Base-by-base conservation (phyloP, 2,113 vertebrate genomes). In the Serinus canaria region DNA sequence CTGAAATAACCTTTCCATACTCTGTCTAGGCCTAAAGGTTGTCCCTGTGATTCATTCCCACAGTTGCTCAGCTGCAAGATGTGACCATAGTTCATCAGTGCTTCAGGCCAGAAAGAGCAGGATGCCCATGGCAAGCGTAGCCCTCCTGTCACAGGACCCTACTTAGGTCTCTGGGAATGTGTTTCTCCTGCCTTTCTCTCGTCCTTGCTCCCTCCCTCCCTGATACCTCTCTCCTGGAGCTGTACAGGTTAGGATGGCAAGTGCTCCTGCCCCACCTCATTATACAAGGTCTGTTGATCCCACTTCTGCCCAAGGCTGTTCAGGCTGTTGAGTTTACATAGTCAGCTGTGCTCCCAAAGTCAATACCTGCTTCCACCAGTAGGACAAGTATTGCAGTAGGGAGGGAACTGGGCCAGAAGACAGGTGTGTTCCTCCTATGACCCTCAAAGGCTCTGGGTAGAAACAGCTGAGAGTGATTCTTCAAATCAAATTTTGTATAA, bases 321-420 rank as follows among this genome's bases (percentile, higher is more conserved):
- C 28, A 64, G 16, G 27, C 10, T 85, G 5, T 35, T 59, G 10
- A 2, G 13, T 53, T 44, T 6, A 6, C 7, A 8, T 4, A 63
- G 28, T 1, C 33, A 27, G 0, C 18, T 31, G 20, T 31, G 13
- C 17, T 64, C 24, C 20, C 15, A 8, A 60, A 16, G n/a, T 12
- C 37, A 95, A 60, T 2, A 19, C 5, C 2, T 52, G 23, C 35
- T 86, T 37, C 30, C 18, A n/a, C 9, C 10, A 31, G 12, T 10
- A 56, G 11, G 23, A 9, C 1, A 6, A 59, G 7, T 28, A 7
- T 19, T 77, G 18, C 15, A 35, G 11, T 1, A 53, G 9, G 15
- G 22, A 76, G 6, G 4, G 13, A 88, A 35, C 17, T 23, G 20
- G 4, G n/a, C 11, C 25, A 62, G 30, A 46, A 62, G 9, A 39